Conservation (phyloP, 2,888 invertebrate species). For the Synanthedon formicaeformis region DNA sequence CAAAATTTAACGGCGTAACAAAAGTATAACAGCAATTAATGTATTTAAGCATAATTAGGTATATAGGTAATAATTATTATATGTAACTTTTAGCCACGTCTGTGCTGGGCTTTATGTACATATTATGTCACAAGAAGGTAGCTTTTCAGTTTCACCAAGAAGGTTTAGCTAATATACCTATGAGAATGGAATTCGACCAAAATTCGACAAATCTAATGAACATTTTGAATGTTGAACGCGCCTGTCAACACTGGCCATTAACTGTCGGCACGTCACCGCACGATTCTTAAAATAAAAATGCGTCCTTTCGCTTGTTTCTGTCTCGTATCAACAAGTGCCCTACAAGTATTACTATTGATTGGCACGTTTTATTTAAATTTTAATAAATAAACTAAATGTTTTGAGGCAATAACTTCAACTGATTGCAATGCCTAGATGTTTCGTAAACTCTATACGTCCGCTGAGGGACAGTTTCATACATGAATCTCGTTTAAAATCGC, state of each 20-base stretch:
- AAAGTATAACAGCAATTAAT: no score
- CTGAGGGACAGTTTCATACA: slow-evolving; percentile 37
- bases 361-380: slow-evolving; percentile 18
- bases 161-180: slow-evolving; percentile 3
- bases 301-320: slow-evolving; percentile 44
- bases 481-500: slow-evolving; percentile 31
- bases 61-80: no score
- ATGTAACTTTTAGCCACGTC: no score
- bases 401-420: background rate
- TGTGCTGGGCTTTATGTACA: no score
- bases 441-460: slow-evolving; percentile 42
- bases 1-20: no score
- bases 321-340: slow-evolving; percentile 50
- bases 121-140: background rate
- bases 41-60: no score
- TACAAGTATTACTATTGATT: slow-evolving; percentile 35
- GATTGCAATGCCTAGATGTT: slow-evolving; percentile 50
- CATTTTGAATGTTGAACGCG: background rate
- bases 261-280: slow-evolving; percentile 24
- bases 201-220: slow-evolving; percentile 20
- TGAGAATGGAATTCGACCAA: slow-evolving; percentile 20
- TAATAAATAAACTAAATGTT: slow-evolving; percentile 3
- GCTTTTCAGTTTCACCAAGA: slow-evolving; percentile 1
- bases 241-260: slow-evolving; percentile 31
- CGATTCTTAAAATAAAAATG: slow-evolving; percentile 46